phyloP scores from a whole-genome alignment of 2,797 vertebrate species.

The Phoebastria nigripes region DNA sequence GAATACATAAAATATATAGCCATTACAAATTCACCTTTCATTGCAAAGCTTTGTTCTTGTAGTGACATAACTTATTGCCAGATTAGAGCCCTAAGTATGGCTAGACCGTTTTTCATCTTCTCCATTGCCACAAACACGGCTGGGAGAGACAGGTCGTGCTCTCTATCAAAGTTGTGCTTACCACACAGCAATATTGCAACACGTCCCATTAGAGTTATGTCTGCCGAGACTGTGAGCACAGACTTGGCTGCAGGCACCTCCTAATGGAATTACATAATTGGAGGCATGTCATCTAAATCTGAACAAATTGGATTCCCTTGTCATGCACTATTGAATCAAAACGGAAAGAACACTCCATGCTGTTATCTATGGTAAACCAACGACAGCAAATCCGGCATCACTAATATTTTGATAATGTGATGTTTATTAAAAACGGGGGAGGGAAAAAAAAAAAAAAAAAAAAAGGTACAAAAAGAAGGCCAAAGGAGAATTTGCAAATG shows the following conservation, averaged over 20 bases:
- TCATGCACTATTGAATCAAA: conserved; percentile 69
- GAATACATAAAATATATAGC: conserved; percentile 66
- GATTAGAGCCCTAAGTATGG: conserved; percentile 48
- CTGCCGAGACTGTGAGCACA: conserved; percentile 48
- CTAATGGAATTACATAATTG: conserved; percentile 71
- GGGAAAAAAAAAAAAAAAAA: too few relatives aligned
- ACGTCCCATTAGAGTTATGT: conserved; percentile 41
- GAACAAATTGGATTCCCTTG: conserved; percentile 71
- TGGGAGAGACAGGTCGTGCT: conserved; percentile 49
- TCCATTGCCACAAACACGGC: conserved; percentile 37
- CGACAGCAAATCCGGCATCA: conserved; percentile 4
- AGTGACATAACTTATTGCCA: conserved; percentile 59
- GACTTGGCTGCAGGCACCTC: conserved; percentile 60
- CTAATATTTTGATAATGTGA: conserved; percentile 48
- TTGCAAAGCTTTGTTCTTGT: conserved; percentile 63
- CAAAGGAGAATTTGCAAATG: neutral
- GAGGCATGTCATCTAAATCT: conserved; percentile 71
- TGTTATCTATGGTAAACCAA: conserved; percentile 56
- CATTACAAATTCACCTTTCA: conserved; percentile 62
- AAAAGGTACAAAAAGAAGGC: neutral
- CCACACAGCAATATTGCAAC: conserved; percentile 44
- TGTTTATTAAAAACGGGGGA: neutral
- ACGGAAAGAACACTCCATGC: conserved; percentile 36
- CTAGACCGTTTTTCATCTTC: conserved; percentile 33
- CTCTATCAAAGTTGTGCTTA: conserved; percentile 61